phyloP scores from a whole-genome alignment of 2,888 invertebrate genomes.

The Trissonchulus latispiculum region DNA sequence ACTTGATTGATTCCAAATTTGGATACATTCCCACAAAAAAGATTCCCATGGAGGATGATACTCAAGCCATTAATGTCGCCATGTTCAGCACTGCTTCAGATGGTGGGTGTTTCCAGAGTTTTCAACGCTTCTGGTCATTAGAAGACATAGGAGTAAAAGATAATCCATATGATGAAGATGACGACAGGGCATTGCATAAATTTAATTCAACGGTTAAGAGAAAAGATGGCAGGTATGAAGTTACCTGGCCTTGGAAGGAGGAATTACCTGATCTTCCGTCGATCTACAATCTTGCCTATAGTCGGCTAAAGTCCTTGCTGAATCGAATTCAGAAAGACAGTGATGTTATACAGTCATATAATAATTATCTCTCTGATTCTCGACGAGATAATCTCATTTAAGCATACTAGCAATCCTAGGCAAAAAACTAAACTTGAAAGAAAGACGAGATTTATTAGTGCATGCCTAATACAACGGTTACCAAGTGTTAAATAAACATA shows the following conservation, averaged over 20 bases:
- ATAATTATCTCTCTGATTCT: too few species aligned
- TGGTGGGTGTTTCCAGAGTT: too few species aligned
- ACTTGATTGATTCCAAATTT: background rate
- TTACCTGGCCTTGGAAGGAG: background rate
- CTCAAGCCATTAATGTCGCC: background rate
- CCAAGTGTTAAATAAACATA: too few species aligned
- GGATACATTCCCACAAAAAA: background rate
- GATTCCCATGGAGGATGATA: constrained; percentile 1
- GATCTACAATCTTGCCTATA: background rate
- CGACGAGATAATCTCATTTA: too few species aligned
- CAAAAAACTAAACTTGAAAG: too few species aligned
- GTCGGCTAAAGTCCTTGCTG: background rate
- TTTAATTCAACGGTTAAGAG: background rate
- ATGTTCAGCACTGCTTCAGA: background rate
- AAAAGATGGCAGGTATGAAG: background rate
- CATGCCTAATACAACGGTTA: too few species aligned
- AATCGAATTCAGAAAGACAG: background rate
- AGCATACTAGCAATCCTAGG: too few species aligned
- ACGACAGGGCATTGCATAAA: background rate
- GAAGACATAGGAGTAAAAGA: background rate
- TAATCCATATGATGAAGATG: too few species aligned
- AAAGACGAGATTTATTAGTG: too few species aligned
- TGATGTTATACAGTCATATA: constrained; percentile 23
- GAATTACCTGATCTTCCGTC: background rate
- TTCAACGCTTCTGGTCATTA: background rate